Base-by-base conservation (phyloP, 2,888 invertebrate genomes). In the Euzophera pinguis region DNA sequence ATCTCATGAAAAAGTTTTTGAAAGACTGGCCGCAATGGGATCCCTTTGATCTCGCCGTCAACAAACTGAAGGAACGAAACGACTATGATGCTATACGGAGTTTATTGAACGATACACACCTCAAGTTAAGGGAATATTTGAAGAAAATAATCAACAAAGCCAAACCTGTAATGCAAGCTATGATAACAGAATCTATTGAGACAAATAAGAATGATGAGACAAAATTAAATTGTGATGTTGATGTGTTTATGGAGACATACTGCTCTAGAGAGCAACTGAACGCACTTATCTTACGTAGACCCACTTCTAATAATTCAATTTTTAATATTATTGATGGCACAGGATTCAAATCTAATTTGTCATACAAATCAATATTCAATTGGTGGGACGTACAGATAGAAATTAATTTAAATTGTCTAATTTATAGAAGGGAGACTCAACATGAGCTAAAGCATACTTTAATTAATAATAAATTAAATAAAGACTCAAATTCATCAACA, bases 11-110 rank as follows among this genome's bases (percentile, higher is more conserved):
- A 52, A 83, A 78, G 50, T 87, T 71, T 52, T 56, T 88, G 0
- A 86, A 85, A 63, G 77, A 81, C 45, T 88, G 88, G 88, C 85
- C 88, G 0, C 71, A 77, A 10, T 88, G 88, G 88, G 81, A 86
- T 13, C 73, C 73, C 0, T 73, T 88, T 12, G 84, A 86, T 38
- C 58, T 58, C 1, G 58, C 67, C 0, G 64, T 84, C 0, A 74
- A 63, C 29, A 61, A 58, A 0, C 54, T 77, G 0, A 78, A 78
- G 43, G 62, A 58, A 1, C 54, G 61, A 12, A 60, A 64, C 0
- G 59, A 69, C 4, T 50, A 47, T 4, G 60, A 56, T 0, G 61
- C 67, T 0, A 61, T 83, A 0, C 56, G 67, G 7, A 60, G 63
- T 17, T 70, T 78, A 17, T 54, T 84, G 1, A 61, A 78, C 27